Conservation (phyloP, 2,113 vertebrate genomes). For the Cepphus grylle region DNA sequence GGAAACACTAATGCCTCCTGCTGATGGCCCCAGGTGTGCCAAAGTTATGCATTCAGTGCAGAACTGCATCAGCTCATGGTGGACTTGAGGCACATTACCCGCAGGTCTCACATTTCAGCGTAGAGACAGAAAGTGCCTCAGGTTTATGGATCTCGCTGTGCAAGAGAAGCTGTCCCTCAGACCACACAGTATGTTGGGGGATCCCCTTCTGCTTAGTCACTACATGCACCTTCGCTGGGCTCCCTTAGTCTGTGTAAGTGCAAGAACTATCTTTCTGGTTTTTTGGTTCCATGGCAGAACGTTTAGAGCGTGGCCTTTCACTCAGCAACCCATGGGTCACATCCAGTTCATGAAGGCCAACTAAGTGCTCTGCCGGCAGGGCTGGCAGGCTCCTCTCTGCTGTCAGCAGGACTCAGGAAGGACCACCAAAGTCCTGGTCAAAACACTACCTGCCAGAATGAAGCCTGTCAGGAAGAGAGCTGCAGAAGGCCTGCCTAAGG, state of each 20-base stretch:
- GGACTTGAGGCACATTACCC: neutral
- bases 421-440: neutral
- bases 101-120: neutral
- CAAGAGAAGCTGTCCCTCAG: neutral
- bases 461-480: neutral
- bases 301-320: neutral
- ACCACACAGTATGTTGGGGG: neutral
- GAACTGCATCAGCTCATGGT: neutral
- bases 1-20: neutral
- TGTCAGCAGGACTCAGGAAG: neutral
- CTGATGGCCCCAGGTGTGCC: neutral
- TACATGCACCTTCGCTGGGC: accelerated
- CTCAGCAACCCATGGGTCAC: neutral
- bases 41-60: neutral
- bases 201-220: neutral
- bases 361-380: neutral
- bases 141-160: neutral
- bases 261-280: too few species aligned
- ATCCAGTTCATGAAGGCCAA: accelerated
- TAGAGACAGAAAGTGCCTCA: neutral
- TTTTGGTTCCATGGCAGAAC: neutral
- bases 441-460: neutral
- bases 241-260: neutral
- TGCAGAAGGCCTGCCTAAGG: neutral
- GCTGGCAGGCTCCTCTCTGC: neutral